Evolutionary conservation across 2,113 vertebrate species (phyloP).

Genomic region (Trachemys scripta): DNA sequence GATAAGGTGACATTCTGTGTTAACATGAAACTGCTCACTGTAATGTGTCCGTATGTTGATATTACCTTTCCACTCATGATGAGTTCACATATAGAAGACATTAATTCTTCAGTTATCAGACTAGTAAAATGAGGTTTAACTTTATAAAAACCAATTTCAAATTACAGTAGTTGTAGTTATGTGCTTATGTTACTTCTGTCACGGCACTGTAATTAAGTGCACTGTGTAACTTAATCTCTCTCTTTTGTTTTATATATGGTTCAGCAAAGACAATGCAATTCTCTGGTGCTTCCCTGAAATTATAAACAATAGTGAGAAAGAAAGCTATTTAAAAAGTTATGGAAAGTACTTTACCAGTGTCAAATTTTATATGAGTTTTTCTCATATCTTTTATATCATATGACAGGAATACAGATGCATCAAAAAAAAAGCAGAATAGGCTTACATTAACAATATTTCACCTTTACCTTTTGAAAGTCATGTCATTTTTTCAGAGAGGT

Average conservation of each 20-base stretch:
- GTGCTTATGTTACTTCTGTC: background rate
- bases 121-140: background rate
- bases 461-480: background rate
- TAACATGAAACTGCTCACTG: slow-evolving; percentile 55
- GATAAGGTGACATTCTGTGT: background rate
- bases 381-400: background rate
- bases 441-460: background rate
- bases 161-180: background rate
- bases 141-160: background rate
- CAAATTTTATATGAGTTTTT: background rate
- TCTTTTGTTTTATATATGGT: background rate
- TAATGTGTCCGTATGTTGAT: slow-evolving; percentile 42
- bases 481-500: background rate
- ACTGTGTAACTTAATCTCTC: background rate
- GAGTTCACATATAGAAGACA: slow-evolving; percentile 31
- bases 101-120: slow-evolving; percentile 20
- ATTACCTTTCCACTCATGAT: slow-evolving; percentile 35
- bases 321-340: background rate
- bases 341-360: background rate
- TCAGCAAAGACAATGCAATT: background rate
- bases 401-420: background rate
- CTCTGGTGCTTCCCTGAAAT: background rate
- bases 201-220: background rate
- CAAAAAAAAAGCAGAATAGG: background rate
- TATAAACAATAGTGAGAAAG: background rate